These are phyloP conservation scores for Papilio helenus DNA, from an alignment of 1,140 invertebrate genomes.

Conservation along the genomic window DNA sequence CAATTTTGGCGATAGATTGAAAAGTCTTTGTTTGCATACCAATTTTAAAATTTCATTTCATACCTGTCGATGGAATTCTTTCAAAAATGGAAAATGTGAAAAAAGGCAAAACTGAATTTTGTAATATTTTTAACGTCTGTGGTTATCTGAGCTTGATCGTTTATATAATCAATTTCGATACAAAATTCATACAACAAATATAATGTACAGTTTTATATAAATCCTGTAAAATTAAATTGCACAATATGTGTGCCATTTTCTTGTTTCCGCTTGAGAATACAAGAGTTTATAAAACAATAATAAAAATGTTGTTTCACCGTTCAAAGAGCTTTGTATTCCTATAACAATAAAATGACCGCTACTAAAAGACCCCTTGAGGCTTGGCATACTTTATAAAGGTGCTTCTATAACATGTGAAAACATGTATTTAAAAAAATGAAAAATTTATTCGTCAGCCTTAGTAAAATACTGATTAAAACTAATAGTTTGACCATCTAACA, in stretches of 20 bases:
- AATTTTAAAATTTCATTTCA: conserved; percentile 30
- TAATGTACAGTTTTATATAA: not conserved
- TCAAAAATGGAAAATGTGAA: not conserved
- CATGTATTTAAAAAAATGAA: not conserved
- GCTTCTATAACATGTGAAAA: not conserved
- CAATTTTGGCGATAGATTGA: conserved; percentile 34
- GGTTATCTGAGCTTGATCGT: not conserved
- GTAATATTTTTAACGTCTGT: not conserved
- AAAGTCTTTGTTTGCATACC: conserved; percentile 30
- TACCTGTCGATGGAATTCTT: conserved; percentile 32
- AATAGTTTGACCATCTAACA: too few relatives aligned
- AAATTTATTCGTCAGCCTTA: not conserved
- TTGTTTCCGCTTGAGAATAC: not conserved
- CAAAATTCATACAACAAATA: too few relatives aligned
- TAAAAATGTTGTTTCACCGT: conserved; percentile 5
- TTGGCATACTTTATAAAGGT: not conserved
- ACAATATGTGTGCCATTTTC: not conserved
- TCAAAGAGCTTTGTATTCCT: conserved; percentile 1
- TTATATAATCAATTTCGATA: too few relatives aligned
- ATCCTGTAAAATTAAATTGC: not conserved
- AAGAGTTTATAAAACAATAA: conserved; percentile 2
- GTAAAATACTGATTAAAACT: too few relatives aligned
- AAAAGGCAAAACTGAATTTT: not conserved
- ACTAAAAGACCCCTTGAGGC: conserved; percentile 14
- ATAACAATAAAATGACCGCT: conserved; percentile 16